A percentile compares a stretch with the other conserved stretches of the same genome.
Conservation (phyloP, 92 coral and sea anemone species). For the Anthopleura xanthogrammica region DNA sequence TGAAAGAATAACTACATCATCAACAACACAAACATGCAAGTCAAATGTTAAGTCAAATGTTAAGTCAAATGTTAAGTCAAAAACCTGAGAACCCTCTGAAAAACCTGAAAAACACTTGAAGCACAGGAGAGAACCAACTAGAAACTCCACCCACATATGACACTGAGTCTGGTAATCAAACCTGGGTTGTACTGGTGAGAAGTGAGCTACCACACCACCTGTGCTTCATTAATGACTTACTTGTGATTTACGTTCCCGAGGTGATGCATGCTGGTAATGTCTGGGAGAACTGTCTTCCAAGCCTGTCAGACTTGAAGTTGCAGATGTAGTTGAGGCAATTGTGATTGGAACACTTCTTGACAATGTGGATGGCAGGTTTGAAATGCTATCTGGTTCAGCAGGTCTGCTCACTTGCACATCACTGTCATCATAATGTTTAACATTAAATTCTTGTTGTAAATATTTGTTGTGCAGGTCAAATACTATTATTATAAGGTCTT, state of each 20-base stretch:
- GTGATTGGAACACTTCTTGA: slow-evolving; percentile 65
- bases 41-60: too few relatives aligned
- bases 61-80: too few relatives aligned
- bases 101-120: too few relatives aligned
- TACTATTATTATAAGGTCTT: neutral
- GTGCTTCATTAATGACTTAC: slow-evolving; percentile 24
- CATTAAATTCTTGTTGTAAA: too few relatives aligned
- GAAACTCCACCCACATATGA: too few relatives aligned
- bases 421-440: neutral
- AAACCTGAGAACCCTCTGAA: too few relatives aligned
- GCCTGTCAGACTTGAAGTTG: slow-evolving; percentile 66
- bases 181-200: too few relatives aligned
- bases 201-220: too few relatives aligned
- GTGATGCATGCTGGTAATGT: slow-evolving; percentile 81
- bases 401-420: neutral
- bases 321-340: slow-evolving; percentile 75
- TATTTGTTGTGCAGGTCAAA: too few relatives aligned
- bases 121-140: too few relatives aligned
- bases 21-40: neutral
- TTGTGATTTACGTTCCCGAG: slow-evolving; percentile 60
- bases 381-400: slow-evolving; percentile 11
- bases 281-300: slow-evolving; percentile 76
- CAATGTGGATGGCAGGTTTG: slow-evolving; percentile 42
- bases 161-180: too few relatives aligned
- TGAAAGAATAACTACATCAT: neutral